Conservation (phyloP, 92 coral and sea anemone genomes). For the Isaurus tuberculatus region DNA sequence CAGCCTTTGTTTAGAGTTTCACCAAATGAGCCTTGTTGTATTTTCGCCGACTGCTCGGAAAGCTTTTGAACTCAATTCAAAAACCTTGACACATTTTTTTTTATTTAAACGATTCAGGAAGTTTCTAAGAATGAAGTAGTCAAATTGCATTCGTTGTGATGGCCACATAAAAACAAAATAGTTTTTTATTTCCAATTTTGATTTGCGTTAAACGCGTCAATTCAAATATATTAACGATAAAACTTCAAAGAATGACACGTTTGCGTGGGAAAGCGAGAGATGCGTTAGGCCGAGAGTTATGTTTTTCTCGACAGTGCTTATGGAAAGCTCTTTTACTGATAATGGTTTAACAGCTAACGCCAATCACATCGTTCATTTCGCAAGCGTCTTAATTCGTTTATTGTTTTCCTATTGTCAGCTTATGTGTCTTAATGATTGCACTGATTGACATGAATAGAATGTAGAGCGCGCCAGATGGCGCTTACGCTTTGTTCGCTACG, state of each 20-base stretch:
- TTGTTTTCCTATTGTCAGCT: conserved; percentile 95
- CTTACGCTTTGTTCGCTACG: conserved; percentile 72
- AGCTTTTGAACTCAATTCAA: not conserved
- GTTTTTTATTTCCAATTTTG: conserved; percentile 31
- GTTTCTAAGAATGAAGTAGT: conserved; percentile 10
- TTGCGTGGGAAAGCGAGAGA: conserved; percentile 72
- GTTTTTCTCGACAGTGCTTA: conserved; percentile 75
- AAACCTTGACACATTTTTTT: not conserved
- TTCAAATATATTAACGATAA: conserved; percentile 22
- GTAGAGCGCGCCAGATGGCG: conserved; percentile 97
- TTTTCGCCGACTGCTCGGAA: not conserved
- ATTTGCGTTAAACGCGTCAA: conserved; percentile 57
- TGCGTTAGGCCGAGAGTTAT: conserved; percentile 74
- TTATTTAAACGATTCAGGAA: conserved; percentile 12
- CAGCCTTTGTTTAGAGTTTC: conserved; percentile 77
- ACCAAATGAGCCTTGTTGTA: conserved; percentile 1
- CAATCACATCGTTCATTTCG: conserved; percentile 84
- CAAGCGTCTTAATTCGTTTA: conserved; percentile 96
- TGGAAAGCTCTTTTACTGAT: conserved; percentile 86
- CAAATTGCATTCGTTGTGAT: not conserved
- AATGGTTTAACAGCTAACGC: conserved; percentile 92
- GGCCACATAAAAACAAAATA: conserved; percentile 26
- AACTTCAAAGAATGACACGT: conserved; percentile 29
- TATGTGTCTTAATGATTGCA: conserved; percentile 94
- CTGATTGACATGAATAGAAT: conserved; percentile 92